Conservation (phyloP, 2,888 invertebrate genomes). For the Tridacna gigas region DNA sequence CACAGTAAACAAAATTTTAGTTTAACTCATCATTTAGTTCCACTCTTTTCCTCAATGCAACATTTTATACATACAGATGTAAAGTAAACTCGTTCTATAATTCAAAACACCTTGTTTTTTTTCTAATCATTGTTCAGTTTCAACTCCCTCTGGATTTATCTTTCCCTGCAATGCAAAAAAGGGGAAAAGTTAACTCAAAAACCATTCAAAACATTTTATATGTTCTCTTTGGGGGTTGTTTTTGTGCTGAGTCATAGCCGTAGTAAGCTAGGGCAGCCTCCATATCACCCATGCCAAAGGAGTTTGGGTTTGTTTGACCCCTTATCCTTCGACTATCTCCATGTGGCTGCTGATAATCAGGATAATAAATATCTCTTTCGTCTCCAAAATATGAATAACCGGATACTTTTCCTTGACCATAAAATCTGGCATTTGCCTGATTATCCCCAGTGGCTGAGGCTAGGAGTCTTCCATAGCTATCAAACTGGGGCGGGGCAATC, state of each 20-base stretch:
- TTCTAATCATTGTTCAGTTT: too few relatives aligned
- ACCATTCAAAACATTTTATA: background rate
- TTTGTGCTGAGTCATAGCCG: slow-evolving; percentile 35
- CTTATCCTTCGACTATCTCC: slow-evolving; percentile 31
- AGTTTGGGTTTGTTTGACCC: slow-evolving; percentile 16
- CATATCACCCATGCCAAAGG: slow-evolving; percentile 56
- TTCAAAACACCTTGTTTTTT: too few relatives aligned
- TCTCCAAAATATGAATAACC: slow-evolving; percentile 59
- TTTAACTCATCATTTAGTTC: too few relatives aligned
- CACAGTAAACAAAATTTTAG: too few relatives aligned
- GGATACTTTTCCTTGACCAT: slow-evolving; percentile 43
- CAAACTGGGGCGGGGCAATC: background rate
- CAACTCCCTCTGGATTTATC: too few relatives aligned
- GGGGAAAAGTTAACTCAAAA: background rate
- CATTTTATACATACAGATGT: too few relatives aligned
- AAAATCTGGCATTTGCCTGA: slow-evolving; percentile 21
- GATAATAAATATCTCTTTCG: slow-evolving; percentile 55
- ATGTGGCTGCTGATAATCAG: slow-evolving; percentile 5
- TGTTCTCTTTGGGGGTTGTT: background rate
- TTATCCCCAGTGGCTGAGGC: slow-evolving; percentile 15
- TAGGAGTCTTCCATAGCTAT: slow-evolving; percentile 28
- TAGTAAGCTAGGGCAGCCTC: slow-evolving; percentile 48
- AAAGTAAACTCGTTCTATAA: too few relatives aligned
- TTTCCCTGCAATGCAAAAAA: too few relatives aligned
- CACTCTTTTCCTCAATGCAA: too few relatives aligned